Conservation (phyloP, 2,888 invertebrate genomes). For the Trichogramma evanescens region DNA sequence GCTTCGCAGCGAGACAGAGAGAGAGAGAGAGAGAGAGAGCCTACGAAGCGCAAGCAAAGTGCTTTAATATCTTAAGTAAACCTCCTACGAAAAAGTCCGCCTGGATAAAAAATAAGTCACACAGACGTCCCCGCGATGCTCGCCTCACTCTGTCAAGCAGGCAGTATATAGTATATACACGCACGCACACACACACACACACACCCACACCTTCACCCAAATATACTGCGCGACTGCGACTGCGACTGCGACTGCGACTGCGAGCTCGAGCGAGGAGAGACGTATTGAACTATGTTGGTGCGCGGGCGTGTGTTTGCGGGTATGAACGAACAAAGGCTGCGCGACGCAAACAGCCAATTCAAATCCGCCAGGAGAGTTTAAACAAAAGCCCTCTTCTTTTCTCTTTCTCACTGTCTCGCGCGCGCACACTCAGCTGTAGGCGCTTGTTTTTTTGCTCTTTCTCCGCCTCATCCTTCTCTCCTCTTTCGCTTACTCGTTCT, state of each 20-base stretch:
- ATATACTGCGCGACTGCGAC: too few species aligned
- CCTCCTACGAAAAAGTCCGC: slow-evolving; percentile 25
- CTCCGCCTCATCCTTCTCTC: not conserved
- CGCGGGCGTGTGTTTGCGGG: not conserved
- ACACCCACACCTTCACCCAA: too few species aligned
- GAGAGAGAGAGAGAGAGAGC: slow-evolving; percentile 18
- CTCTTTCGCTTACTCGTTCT: not conserved
- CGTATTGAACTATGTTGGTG: slow-evolving; percentile 10
- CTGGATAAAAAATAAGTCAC: slow-evolving; percentile 33
- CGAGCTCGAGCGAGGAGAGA: too few species aligned
- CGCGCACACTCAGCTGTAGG: slow-evolving; percentile 2
- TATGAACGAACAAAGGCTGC: slow-evolving; percentile 20
- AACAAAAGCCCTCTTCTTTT: slow-evolving; percentile 2
- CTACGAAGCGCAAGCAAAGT: slow-evolving; percentile 21
- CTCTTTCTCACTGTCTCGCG: too few species aligned
- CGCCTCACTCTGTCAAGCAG: too few species aligned
- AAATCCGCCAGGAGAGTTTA: slow-evolving; percentile 30
- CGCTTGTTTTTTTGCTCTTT: not conserved
- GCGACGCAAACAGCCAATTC: slow-evolving; percentile 42
- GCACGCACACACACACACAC: too few species aligned
- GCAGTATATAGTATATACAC: too few species aligned
- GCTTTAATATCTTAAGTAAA: slow-evolving; percentile 48
- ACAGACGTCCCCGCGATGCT: slow-evolving; percentile 17
- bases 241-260: too few species aligned
- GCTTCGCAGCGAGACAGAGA: too few species aligned